Conservation (phyloP, 2,113 vertebrate species). For the Promerops cafer region DNA sequence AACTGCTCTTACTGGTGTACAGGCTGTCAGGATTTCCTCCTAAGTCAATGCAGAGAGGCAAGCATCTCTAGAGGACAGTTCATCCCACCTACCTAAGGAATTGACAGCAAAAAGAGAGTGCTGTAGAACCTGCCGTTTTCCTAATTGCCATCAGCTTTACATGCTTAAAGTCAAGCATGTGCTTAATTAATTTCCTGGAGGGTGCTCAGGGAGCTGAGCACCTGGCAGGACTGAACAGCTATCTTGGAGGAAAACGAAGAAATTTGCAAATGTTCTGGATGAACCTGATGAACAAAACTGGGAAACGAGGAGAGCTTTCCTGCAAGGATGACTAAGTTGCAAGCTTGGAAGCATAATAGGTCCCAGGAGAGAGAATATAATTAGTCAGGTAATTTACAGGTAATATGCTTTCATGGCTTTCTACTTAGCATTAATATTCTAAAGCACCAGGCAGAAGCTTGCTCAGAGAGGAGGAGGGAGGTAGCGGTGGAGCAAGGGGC, state of each 20-base stretch:
- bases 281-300: constrained; percentile 19
- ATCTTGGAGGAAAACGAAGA: neutral
- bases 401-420: constrained; percentile 33
- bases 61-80: neutral
- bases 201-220: neutral
- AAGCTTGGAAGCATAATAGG: neutral
- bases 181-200: neutral
- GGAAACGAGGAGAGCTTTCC: neutral
- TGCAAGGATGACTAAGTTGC: constrained; percentile 8
- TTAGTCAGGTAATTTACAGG: constrained; percentile 48
- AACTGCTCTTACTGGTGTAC: neutral
- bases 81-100: neutral
- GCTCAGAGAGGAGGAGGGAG: neutral
- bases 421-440: constrained; percentile 24
- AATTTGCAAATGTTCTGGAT: constrained; percentile 3
- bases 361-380: constrained; percentile 5
- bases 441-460: neutral
- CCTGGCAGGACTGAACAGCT: neutral
- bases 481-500: accelerated
- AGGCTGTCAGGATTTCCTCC: constrained; percentile 2
- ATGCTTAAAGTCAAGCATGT: neutral
- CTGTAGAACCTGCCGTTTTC: neutral
- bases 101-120: neutral
- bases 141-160: neutral
- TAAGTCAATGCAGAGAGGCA: neutral